A percentile compares a stretch with the other conserved stretches of the same genome.
These are phyloP conservation scores for Mormyrus hasselquistii DNA, from an alignment of 2,797 vertebrate genomes.

Conservation along the genomic window DNA sequence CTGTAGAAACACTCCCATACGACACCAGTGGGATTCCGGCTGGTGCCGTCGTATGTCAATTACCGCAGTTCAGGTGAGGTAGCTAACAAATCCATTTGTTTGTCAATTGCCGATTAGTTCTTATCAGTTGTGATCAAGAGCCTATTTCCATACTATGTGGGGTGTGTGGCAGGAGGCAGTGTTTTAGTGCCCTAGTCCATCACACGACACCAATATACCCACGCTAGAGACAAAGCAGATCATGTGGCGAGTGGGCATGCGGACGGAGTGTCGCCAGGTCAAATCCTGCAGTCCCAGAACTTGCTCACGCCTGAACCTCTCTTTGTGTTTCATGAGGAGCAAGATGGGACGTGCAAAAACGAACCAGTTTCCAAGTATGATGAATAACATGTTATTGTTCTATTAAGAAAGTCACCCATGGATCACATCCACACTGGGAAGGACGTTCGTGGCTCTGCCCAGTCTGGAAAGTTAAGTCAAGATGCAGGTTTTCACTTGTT, in stretches of 20 bases:
- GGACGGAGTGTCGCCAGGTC: neutral
- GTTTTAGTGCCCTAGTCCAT: neutral
- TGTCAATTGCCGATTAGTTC: neutral
- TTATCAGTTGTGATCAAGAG: neutral
- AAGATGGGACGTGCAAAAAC: neutral
- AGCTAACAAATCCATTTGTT: neutral
- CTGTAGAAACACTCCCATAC: conserved; percentile 53
- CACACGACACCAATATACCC: neutral
- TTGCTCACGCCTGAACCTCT: neutral
- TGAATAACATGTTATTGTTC: neutral
- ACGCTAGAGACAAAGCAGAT: neutral
- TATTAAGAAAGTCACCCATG: neutral
- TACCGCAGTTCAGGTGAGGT: conserved; percentile 53
- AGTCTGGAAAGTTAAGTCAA: neutral
- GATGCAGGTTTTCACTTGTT: neutral
- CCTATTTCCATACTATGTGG: neutral
- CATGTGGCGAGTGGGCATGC: neutral
- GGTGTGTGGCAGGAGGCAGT: neutral
- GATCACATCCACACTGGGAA: neutral
- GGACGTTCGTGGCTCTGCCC: neutral
- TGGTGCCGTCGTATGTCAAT: conserved; percentile 51
- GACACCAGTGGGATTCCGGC: conserved; percentile 60
- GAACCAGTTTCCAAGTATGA: neutral
- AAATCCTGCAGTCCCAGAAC: neutral
- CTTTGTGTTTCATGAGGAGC: neutral